Conservation (phyloP, 2,888 invertebrate genomes). For the Plagodis dolabraria region DNA sequence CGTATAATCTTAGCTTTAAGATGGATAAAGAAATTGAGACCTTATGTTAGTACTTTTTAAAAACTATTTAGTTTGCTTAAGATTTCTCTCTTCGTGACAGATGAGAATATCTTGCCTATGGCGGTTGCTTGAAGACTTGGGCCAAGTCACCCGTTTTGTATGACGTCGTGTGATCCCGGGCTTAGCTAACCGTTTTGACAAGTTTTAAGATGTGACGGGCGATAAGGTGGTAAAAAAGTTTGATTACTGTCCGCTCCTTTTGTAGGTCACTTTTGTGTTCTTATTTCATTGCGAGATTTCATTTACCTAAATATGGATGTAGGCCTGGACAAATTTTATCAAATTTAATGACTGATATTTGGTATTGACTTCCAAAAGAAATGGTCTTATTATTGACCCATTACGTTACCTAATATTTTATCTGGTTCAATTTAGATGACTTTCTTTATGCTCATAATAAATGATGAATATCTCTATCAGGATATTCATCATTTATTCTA, state of each 20-base stretch:
- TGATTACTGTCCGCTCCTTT: slow-evolving; percentile 32
- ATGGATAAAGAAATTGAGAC: slow-evolving; percentile 39
- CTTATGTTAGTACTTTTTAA: slow-evolving; percentile 32
- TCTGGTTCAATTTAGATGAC: too few relatives aligned
- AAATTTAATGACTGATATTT: too few relatives aligned
- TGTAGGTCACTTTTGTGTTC: not conserved
- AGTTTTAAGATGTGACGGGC: slow-evolving; percentile 71
- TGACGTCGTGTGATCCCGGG: slow-evolving; percentile 75
- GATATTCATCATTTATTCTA: too few relatives aligned
- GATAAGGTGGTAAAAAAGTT: slow-evolving; percentile 42
- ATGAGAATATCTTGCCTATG: slow-evolving; percentile 41
- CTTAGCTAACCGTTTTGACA: slow-evolving; percentile 84
- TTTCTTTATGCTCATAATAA: too few relatives aligned
- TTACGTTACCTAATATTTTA: too few relatives aligned
- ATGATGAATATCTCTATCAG: too few relatives aligned
- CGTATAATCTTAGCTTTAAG: slow-evolving; percentile 44
- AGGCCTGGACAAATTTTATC: too few relatives aligned
- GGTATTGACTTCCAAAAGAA: too few relatives aligned
- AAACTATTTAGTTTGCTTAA: slow-evolving; percentile 30
- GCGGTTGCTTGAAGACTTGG: slow-evolving; percentile 43
- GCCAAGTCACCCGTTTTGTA: slow-evolving; percentile 76
- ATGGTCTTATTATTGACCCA: too few relatives aligned
- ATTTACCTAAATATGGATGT: too few relatives aligned
- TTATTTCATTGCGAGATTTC: too few relatives aligned
- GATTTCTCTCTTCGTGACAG: slow-evolving; percentile 4